Percentiles rank a stretch among this genome's conserved stretches.
Evolutionary conservation across 2,888 invertebrate species (phyloP).

Genomic region (Chironomus tentans): DNA sequence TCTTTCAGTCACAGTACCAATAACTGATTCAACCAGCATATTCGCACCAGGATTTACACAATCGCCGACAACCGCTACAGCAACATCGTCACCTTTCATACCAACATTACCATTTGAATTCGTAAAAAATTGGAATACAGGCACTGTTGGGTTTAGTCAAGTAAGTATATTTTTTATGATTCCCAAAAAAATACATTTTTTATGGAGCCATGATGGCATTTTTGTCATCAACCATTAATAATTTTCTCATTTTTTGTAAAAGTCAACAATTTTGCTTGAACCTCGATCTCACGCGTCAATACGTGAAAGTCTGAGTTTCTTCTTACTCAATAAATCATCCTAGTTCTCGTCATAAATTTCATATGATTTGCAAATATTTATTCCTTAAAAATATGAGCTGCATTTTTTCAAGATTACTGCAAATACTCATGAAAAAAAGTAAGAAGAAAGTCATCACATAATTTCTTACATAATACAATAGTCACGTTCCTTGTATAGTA

Average conservation of each 20-base stretch:
- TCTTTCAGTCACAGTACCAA: constrained; percentile 28
- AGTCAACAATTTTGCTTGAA: too few species aligned
- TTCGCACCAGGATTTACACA: constrained; percentile 31
- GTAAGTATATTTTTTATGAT: constrained; percentile 27
- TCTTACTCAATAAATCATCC: background rate
- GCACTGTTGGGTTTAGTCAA: constrained; percentile 31
- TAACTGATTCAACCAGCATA: constrained; percentile 30
- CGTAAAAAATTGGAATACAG: constrained; percentile 31
- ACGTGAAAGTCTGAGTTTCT: background rate
- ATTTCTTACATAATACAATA: constrained; percentile 25
- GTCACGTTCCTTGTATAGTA: constrained; percentile 21
- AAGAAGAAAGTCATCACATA: constrained; percentile 13
- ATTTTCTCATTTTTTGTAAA: too few species aligned
- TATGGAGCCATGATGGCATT: too few species aligned
- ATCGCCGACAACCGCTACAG: constrained; percentile 27
- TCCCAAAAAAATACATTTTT: too few species aligned
- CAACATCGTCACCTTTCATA: constrained; percentile 30
- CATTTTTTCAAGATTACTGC: background rate
- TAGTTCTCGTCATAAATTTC: background rate
- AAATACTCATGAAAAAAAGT: background rate
- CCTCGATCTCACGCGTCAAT: background rate
- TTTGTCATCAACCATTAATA: background rate
- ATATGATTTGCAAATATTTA: constrained; percentile 14
- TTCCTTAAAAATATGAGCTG: background rate
- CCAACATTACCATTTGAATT: constrained; percentile 30